These are phyloP conservation scores for Acropternis orthonyx DNA, from an alignment of 2,797 vertebrate species.

Conservation along the genomic window DNA sequence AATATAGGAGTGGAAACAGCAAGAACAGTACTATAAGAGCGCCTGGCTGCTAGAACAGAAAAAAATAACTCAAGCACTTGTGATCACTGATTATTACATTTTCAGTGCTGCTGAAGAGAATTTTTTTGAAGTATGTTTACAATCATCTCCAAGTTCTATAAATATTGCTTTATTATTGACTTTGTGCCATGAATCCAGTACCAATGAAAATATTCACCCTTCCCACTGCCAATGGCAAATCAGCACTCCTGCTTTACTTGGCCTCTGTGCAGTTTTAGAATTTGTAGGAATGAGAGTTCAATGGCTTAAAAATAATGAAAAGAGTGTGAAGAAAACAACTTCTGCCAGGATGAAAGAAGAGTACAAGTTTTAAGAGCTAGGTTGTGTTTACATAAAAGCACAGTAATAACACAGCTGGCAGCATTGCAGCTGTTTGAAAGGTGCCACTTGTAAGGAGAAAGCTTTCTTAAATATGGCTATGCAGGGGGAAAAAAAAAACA, in stretches of 20 bases:
- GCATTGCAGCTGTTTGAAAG: background rate
- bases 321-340: constrained; percentile 12
- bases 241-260: background rate
- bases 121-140: constrained; percentile 52
- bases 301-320: constrained; percentile 35
- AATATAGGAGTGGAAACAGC: background rate
- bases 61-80: constrained; percentile 16
- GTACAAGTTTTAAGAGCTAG: background rate
- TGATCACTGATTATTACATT: constrained; percentile 53
- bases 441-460: background rate
- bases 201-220: background rate
- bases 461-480: background rate
- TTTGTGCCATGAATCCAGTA: constrained; percentile 25
- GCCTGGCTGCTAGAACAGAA: background rate
- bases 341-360: background rate
- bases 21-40: background rate
- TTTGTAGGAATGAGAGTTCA: background rate
- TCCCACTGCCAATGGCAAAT: constrained; percentile 10
- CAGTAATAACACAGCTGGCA: background rate
- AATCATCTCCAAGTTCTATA: constrained; percentile 45
- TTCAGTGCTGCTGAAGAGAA: constrained; percentile 17
- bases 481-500: background rate
- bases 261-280: background rate
- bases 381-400: background rate
- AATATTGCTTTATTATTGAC: constrained; percentile 56